A percentile compares a stretch with the other conserved stretches of the same genome.
Conservation (phyloP, 2,113 vertebrate species). For the Myrmecophaga tridactyla region DNA sequence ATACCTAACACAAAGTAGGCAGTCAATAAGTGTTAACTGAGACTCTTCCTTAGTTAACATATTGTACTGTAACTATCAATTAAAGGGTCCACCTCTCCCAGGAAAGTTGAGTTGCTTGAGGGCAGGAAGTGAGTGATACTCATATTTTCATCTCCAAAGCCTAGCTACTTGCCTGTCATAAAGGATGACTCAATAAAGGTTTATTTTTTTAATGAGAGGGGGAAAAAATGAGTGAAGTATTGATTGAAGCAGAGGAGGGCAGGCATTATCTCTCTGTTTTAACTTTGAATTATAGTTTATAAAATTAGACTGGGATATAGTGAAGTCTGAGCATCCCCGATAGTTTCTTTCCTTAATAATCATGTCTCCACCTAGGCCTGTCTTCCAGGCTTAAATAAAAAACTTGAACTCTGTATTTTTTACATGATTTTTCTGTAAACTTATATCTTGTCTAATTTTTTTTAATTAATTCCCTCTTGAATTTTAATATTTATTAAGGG, state of each 20-base stretch:
- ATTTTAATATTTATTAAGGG: neutral
- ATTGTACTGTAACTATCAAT: neutral
- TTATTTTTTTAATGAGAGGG: neutral
- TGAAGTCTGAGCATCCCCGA: neutral
- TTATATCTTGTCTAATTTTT: too few relatives aligned
- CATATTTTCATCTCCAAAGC: neutral
- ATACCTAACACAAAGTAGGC: neutral
- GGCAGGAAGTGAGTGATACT: neutral
- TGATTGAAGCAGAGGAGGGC: neutral
- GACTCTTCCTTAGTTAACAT: neutral
- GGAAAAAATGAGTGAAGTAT: neutral
- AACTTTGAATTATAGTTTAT: neutral
- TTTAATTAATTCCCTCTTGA: neutral
- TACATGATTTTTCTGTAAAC: too few relatives aligned
- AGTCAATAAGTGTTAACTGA: neutral
- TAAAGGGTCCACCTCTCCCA: neutral
- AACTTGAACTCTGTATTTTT: neutral
- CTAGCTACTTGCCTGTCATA: neutral
- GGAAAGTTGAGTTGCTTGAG: neutral
- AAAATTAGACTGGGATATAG: neutral
- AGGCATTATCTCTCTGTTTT: constrained; percentile 2
- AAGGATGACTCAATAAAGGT: neutral
- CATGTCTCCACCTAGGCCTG: neutral
- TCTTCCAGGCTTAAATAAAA: neutral
- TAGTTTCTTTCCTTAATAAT: neutral